Conservation (phyloP, 2,797 vertebrate species). For the Eulemur mongoz region DNA sequence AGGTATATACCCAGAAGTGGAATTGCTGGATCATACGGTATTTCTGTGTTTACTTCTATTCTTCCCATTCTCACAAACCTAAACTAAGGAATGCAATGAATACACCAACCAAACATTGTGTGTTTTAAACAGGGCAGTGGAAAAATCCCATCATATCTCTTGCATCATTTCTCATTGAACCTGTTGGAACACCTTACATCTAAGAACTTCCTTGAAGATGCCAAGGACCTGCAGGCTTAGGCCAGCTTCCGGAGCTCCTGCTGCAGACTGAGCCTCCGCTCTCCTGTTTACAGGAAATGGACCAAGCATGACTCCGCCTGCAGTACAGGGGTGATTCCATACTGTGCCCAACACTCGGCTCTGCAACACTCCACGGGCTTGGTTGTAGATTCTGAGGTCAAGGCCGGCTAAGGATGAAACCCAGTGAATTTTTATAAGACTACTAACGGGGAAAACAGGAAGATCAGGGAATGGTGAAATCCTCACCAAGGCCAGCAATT, state of each 20-base stretch:
- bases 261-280: background rate
- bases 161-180: background rate
- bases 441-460: constrained; percentile 57
- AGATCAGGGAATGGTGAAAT: constrained; percentile 47
- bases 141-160: background rate
- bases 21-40: background rate
- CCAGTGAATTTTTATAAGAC: background rate
- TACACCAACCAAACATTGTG: background rate
- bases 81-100: background rate
- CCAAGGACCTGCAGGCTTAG: constrained; percentile 18
- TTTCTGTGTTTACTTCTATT: background rate
- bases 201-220: background rate
- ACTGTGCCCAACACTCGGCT: background rate
- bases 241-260: constrained; percentile 30
- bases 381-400: background rate
- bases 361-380: background rate
- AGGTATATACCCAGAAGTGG: background rate
- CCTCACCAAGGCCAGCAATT: background rate
- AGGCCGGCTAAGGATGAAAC: background rate
- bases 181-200: background rate
- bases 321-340: background rate
- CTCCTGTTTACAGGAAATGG: constrained; percentile 54
- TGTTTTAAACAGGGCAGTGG: background rate
- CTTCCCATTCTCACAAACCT: background rate
- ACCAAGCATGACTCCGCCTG: background rate